Base-by-base conservation (phyloP, 2,888 invertebrate species). In the Pollenia griseotomentosa region DNA sequence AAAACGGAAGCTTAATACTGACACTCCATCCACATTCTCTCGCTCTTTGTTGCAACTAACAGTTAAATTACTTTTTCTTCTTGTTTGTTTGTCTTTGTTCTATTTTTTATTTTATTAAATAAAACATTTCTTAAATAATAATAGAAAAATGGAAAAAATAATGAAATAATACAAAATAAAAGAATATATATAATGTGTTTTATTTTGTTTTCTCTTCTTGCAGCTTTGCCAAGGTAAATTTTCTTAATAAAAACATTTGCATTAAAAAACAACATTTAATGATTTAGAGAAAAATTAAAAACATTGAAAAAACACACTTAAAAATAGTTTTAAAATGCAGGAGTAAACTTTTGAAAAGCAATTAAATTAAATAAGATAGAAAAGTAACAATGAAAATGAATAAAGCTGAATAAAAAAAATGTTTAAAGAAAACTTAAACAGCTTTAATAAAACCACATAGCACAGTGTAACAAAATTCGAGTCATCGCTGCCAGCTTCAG, bases 1-100 rank as follows among this genome's bases (percentile, higher is more conserved):
- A 75, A 68, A 77, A 71, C 81, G 85, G 85, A 85, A 82, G 85
- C 77, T 75, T 71, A 75, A 85, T 85, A 73, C 77, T 77, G 66
- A 42, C 75, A 81, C 68, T 71, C 4, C 33, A 33, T 33, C 63
- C 51, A 63, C 77, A 66, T 61, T 33, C 33, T 57, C 42, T 46
- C 61, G 65, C 33, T 33, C 33, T 33, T 33, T 33, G 61, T 53
- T 51, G 55, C 66, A 73, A 84, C 59, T 63, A 74, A 66, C 79
- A 68, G 51, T 73, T 68, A 85, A 85, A 85, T 81, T 80, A 63
- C 68, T 79, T 74, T 33, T 80, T 75, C 74, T 74, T 61, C 61
- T 53, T 33, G 51, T 63, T 65, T 33, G 51, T 61, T 19, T 59
- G 42, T 73, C 33, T 6, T 33, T 33, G 33, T 33, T 51, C 3